These are phyloP conservation scores for Tachycineta bicolor DNA, from an alignment of 2,113 vertebrate species.

Conservation along the genomic window DNA sequence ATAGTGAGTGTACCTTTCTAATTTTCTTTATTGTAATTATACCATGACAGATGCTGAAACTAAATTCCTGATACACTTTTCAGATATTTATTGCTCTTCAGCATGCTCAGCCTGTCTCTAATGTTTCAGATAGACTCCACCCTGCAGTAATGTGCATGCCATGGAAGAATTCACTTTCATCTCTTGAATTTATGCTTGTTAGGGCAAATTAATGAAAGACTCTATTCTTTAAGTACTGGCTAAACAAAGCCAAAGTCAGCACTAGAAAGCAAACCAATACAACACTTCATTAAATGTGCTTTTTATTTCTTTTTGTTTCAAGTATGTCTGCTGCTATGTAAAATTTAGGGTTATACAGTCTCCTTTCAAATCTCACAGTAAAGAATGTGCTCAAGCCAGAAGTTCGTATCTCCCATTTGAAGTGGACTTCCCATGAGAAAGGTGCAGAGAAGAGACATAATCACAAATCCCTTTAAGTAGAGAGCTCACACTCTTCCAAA, in stretches of 20 bases:
- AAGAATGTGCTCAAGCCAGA: constrained; percentile 22
- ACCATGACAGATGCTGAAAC: not conserved
- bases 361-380: not conserved
- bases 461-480: constrained; percentile 7
- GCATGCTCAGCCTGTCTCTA: not conserved
- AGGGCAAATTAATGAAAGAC: constrained; percentile 63
- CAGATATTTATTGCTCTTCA: constrained; percentile 29
- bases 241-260: constrained; percentile 62
- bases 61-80: not conserved
- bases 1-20: not conserved
- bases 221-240: constrained; percentile 25
- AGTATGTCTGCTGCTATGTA: not conserved
- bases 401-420: not conserved
- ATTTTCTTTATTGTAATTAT: not conserved
- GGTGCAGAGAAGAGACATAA: constrained; percentile 5
- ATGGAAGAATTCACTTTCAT: constrained; percentile 72
- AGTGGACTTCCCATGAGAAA: constrained; percentile 22
- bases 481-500: not conserved
- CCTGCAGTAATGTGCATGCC: constrained; percentile 20
- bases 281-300: constrained; percentile 41
- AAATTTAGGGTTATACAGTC: constrained; percentile 2
- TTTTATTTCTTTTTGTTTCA: constrained; percentile 45
- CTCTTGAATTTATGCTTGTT: constrained; percentile 55
- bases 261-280: constrained; percentile 31
- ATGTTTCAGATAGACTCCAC: not conserved